These are phyloP conservation scores for Calephelis virginiensis DNA, from an alignment of 1,140 invertebrate genomes.

Conservation along the genomic window DNA sequence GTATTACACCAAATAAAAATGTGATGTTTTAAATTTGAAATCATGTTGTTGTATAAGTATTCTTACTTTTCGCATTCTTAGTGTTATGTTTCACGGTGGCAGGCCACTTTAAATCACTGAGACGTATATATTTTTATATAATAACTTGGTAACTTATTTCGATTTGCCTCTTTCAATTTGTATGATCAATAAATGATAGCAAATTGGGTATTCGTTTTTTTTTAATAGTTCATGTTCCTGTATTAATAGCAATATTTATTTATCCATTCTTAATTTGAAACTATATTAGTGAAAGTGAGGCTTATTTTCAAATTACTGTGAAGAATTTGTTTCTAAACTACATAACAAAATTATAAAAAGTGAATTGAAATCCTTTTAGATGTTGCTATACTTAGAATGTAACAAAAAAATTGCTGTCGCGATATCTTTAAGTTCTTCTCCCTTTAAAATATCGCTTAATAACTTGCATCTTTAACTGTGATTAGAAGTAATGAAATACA, in stretches of 20 bases:
- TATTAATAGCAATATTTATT: slow-evolving; percentile 19
- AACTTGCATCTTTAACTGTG: too few species aligned
- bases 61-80: slow-evolving; percentile 31
- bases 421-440: too few species aligned
- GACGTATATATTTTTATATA: slow-evolving; percentile 64
- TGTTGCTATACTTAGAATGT: neutral
- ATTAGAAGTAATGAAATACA: too few species aligned
- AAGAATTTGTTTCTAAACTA: neutral
- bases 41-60: slow-evolving; percentile 32
- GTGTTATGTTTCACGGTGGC: slow-evolving; percentile 37
- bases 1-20: slow-evolving; percentile 38
- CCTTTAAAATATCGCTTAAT: too few species aligned
- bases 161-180: slow-evolving; percentile 68
- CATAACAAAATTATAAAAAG: too few species aligned
- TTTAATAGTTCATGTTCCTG: slow-evolving; percentile 24
- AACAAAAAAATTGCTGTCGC: too few species aligned
- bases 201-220: slow-evolving; percentile 54
- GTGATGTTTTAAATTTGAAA: slow-evolving; percentile 28
- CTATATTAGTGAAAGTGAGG: too few species aligned
- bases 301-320: too few species aligned
- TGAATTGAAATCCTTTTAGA: too few species aligned
- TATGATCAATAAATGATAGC: slow-evolving; percentile 75
- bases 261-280: slow-evolving; percentile 2
- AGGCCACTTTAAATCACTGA: slow-evolving; percentile 59
- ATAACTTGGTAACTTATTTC: slow-evolving; percentile 54